A percentile compares a stretch with the other conserved stretches of the same genome.
These are phyloP conservation scores for Lepidotrigona ventralis DNA, from an alignment of 1,140 invertebrate genomes.

Conservation along the genomic window DNA sequence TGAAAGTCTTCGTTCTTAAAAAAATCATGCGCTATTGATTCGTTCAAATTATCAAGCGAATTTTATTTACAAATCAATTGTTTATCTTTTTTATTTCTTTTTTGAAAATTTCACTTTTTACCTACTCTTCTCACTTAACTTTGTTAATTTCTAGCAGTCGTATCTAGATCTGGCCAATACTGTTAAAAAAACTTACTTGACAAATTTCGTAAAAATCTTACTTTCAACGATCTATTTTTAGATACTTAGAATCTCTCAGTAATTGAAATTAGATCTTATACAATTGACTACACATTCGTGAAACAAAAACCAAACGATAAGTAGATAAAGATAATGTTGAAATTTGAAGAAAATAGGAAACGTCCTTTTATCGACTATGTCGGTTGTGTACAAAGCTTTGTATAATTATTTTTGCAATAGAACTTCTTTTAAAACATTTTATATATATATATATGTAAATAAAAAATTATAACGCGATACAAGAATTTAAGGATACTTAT, in stretches of 20 bases:
- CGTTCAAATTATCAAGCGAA: neutral
- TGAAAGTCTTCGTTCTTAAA: neutral
- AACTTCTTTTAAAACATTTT: slow-evolving; percentile 58
- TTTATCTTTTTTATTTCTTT: slow-evolving; percentile 42
- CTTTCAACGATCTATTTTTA: neutral
- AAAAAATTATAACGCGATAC: neutral
- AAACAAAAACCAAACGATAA: slow-evolving; percentile 37
- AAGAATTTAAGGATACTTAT: slow-evolving; percentile 33
- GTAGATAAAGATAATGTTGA: slow-evolving; percentile 21
- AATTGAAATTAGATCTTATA: neutral
- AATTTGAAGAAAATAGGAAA: neutral
- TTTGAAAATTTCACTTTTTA: slow-evolving; percentile 35
- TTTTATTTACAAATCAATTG: slow-evolving; percentile 64
- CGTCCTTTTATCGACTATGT: neutral
- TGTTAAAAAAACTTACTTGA: no score
- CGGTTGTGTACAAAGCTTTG: neutral
- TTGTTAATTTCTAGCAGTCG: neutral
- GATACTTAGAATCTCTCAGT: neutral
- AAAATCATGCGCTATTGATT: neutral
- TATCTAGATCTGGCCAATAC: neutral
- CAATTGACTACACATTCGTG: neutral
- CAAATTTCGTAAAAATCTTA: neutral
- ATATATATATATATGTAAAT: slow-evolving; percentile 19
- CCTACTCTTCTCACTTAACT: slow-evolving; percentile 7
- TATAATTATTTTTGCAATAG: slow-evolving; percentile 57